These are phyloP conservation scores for Drosophila niveifrons DNA, from an alignment of 2,888 invertebrate species.

Conservation along the genomic window DNA sequence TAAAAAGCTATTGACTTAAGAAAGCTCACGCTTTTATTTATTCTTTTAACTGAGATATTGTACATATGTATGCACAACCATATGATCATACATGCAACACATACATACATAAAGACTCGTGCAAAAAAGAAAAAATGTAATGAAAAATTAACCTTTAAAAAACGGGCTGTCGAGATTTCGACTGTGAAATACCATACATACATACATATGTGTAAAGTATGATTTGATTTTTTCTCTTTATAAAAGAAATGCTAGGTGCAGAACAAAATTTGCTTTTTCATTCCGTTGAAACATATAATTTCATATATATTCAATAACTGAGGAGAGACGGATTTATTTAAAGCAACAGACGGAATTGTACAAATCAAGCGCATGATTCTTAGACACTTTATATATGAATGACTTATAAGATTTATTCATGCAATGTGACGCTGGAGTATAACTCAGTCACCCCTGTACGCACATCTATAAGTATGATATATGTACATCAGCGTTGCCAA, in stretches of 20 bases:
- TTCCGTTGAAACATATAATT: not conserved
- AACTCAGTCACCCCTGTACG: not conserved
- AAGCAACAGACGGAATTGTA: not conserved
- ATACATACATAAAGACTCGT: constrained; percentile 4
- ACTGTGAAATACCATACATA: not conserved
- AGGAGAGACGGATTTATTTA: not conserved
- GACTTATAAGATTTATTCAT: constrained; percentile 5
- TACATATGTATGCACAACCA: not conserved
- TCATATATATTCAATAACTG: not conserved
- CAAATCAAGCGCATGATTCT: not conserved
- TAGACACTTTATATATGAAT: not conserved
- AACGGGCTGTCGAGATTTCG: too few relatives aligned
- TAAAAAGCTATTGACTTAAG: not conserved
- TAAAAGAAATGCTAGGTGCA: not conserved
- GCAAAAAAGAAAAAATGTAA: constrained; percentile 1
- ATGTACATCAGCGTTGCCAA: too few relatives aligned
- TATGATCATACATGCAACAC: constrained; percentile 6
- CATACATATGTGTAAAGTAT: too few relatives aligned
- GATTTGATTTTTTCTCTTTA: not conserved
- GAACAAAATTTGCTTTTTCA: not conserved
- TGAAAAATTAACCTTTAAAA: not conserved
- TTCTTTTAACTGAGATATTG: not conserved
- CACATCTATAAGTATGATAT: not conserved
- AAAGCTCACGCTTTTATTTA: not conserved
- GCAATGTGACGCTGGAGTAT: not conserved